Percentiles rank a stretch among this genome's conserved stretches.
These are phyloP conservation scores for Drosophila lacertosa DNA, from an alignment of 1,140 invertebrate genomes.

Conservation along the genomic window DNA sequence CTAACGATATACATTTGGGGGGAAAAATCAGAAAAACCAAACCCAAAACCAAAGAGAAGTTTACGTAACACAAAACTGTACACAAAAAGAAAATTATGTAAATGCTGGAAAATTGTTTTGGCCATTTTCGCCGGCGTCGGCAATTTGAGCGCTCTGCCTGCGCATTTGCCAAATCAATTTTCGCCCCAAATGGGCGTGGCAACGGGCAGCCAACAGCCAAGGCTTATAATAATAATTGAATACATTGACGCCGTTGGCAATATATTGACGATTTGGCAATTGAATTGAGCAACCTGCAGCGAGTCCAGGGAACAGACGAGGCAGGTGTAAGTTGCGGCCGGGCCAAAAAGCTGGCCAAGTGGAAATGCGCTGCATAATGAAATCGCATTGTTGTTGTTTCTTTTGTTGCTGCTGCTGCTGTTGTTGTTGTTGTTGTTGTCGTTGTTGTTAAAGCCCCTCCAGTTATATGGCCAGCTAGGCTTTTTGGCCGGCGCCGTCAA, in stretches of 20 bases:
- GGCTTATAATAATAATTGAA: conserved; percentile 82
- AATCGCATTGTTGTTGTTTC: conserved; percentile 18
- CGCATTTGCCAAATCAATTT: conserved; percentile 76
- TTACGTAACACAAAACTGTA: conserved; percentile 50
- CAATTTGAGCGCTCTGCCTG: conserved; percentile 60
- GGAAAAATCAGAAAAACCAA: conserved; percentile 54
- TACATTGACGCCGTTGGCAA: conserved; percentile 51
- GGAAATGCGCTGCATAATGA: conserved; percentile 56
- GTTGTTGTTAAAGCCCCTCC: conserved; percentile 22
- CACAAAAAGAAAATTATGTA: conserved; percentile 74
- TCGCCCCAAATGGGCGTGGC: conserved; percentile 18
- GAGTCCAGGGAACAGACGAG: background rate
- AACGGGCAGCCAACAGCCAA: conserved; percentile 30
- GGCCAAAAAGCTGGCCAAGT: conserved; percentile 33
- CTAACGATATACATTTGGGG: conserved; percentile 77
- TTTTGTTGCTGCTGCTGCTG: background rate
- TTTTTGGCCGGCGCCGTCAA: background rate
- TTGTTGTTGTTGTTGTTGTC: conserved; percentile 12
- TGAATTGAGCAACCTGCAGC: conserved; percentile 31
- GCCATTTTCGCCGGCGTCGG: conserved; percentile 29
- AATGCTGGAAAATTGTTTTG: conserved; percentile 77
- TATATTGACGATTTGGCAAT: conserved; percentile 47
- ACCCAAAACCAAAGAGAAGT: conserved; percentile 43
- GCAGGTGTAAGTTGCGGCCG: conserved; percentile 56
- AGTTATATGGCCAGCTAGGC: conserved; percentile 35